Conservation (phyloP, 2,797 vertebrate species). For the Darevskia mixta region DNA sequence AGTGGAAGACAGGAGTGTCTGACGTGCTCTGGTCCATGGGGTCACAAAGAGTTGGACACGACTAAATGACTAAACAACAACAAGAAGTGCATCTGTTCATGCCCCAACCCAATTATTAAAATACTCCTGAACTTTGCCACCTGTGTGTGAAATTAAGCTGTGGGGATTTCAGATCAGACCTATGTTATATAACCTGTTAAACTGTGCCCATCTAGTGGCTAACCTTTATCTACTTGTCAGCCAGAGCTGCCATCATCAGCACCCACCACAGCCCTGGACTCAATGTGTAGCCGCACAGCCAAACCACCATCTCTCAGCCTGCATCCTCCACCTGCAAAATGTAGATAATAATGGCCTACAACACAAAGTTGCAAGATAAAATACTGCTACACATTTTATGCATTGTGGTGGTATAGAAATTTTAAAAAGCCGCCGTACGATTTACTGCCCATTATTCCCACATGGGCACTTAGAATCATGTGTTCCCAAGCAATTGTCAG, state of each 20-base stretch:
- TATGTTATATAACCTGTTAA: not conserved
- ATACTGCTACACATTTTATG: not conserved
- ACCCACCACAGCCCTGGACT: not conserved
- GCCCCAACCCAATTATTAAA: not conserved
- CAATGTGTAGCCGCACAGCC: not conserved
- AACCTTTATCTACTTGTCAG: not conserved
- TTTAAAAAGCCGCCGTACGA: not conserved
- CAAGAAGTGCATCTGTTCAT: not conserved
- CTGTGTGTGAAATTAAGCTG: not conserved
- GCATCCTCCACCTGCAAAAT: constrained; percentile 52
- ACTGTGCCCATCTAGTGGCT: not conserved
- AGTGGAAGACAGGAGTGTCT: no score
- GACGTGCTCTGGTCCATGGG: no score
- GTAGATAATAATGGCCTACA: constrained; percentile 1
- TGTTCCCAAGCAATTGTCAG: constrained; percentile 23
- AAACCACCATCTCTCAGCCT: constrained; percentile 44
- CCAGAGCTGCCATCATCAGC: not conserved
- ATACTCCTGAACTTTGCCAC: not conserved
- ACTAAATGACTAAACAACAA: no score
- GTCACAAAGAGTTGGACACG: no score
- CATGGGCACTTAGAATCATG: not conserved
- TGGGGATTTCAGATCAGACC: not conserved
- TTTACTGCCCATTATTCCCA: not conserved
- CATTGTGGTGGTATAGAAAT: not conserved
- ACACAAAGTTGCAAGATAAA: constrained; percentile 39